These are phyloP conservation scores for Dicerorhinus sumatrensis DNA, from an alignment of 2,113 vertebrate species.

Conservation along the genomic window DNA sequence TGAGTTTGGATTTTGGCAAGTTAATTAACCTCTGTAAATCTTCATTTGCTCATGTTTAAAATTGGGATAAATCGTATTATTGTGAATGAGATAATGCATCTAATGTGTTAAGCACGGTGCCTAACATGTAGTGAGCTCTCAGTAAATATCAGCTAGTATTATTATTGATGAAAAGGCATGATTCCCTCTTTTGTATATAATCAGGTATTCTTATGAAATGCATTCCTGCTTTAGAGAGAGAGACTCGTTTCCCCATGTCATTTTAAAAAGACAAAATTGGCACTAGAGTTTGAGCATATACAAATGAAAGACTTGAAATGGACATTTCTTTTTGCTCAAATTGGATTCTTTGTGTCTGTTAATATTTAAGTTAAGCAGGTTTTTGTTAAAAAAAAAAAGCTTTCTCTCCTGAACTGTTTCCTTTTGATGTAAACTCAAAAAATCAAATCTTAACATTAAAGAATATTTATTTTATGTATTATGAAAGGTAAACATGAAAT, in stretches of 20 bases:
- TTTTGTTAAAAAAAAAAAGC: not conserved
- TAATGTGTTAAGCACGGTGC: not conserved
- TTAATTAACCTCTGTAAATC: not conserved
- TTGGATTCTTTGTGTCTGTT: not conserved
- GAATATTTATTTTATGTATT: not conserved
- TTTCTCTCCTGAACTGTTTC: not conserved
- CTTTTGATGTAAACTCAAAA: constrained; percentile 10
- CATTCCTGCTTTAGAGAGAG: not conserved
- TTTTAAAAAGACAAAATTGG: not conserved
- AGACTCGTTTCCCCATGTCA: too few relatives aligned
- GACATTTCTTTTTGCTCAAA: not conserved
- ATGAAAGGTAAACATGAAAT: constrained; percentile 11
- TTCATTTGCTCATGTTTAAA: constrained; percentile 1
- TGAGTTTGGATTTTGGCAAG: not conserved
- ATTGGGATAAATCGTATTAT: not conserved
- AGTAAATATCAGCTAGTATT: not conserved
- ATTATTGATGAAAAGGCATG: not conserved
- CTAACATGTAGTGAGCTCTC: not conserved
- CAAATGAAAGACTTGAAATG: not conserved
- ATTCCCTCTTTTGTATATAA: constrained; percentile 6
- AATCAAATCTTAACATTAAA: not conserved
- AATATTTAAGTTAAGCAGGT: not conserved
- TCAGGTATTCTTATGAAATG: not conserved
- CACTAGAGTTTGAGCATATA: not conserved
- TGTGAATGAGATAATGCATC: not conserved